phyloP scores from a whole-genome alignment of 2,113 vertebrate species.

The Otus sunia region DNA sequence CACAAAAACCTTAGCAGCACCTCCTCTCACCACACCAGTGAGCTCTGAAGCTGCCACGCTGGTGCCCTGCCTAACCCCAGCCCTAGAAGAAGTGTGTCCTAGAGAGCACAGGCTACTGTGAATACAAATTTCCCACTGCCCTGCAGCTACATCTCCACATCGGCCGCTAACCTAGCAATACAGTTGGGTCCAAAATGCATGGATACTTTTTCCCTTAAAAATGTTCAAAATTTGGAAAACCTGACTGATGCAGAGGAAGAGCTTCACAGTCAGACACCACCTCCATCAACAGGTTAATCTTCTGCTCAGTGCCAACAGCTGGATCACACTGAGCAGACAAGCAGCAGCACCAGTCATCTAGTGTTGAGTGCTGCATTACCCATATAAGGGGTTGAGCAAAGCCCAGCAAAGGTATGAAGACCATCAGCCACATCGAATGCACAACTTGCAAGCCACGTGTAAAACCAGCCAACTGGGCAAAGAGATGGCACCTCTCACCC shows the following conservation, averaged over 20 bases:
- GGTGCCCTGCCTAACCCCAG: background rate
- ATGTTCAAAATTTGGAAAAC: background rate
- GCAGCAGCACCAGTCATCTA: background rate
- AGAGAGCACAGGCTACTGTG: background rate
- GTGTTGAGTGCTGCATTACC: rapidly evolving
- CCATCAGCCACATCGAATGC: background rate
- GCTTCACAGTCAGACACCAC: background rate
- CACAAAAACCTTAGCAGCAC: background rate
- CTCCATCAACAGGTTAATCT: background rate
- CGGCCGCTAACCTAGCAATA: background rate
- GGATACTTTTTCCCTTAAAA: background rate
- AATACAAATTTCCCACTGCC: background rate
- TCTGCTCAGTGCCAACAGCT: background rate
- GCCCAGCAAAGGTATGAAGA: background rate
- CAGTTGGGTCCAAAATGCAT: rapidly evolving
- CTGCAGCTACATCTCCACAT: background rate
- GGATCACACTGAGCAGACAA: background rate
- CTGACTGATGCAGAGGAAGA: background rate
- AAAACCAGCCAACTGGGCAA: background rate
- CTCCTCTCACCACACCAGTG: background rate
- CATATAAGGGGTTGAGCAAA: background rate
- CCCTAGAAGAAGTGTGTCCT: background rate
- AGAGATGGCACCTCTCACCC: background rate
- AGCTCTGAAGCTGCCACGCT: background rate
- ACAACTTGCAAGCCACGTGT: background rate